phyloP scores from a whole-genome alignment of 37 sponge, comb jelly and placozoan genomes.

The Bolinopsis microptera region DNA sequence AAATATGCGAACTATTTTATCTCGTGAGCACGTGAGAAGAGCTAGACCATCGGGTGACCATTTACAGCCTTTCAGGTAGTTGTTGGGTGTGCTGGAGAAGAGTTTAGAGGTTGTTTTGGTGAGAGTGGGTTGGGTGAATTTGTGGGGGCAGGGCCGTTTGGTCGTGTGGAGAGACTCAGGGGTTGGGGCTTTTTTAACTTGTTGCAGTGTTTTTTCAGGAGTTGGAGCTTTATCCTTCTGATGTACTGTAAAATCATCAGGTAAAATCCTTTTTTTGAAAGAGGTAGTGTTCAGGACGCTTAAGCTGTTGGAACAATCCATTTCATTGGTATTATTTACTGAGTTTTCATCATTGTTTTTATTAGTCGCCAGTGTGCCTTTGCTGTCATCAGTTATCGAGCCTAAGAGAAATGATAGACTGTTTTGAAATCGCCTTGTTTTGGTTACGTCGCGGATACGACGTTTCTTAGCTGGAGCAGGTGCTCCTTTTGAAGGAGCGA shows the following conservation, averaged over 20 bases:
- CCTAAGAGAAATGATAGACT: not conserved
- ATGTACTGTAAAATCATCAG: not conserved
- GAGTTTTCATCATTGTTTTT: not conserved
- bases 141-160: not conserved
- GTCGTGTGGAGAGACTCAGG: not conserved
- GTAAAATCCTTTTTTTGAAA: not conserved
- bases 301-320: not conserved
- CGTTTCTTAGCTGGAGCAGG: not conserved
- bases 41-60: constrained; percentile 33
- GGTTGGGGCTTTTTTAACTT: too few species aligned
- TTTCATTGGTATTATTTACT: not conserved
- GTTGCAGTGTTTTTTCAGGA: too few species aligned
- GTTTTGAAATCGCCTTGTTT: not conserved
- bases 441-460: not conserved
- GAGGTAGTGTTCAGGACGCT: not conserved
- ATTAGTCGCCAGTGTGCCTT: too few species aligned
- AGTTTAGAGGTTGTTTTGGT: not conserved
- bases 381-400: not conserved
- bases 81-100: constrained; percentile 44
- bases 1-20: not conserved
- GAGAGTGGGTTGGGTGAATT: not conserved
- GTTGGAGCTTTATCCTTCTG: not conserved
- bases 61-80: constrained; percentile 34
- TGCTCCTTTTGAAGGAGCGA: not conserved
- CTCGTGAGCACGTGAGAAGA: not conserved